Conservation (phyloP, 2,797 vertebrate species). For the Pristis pectinata region DNA sequence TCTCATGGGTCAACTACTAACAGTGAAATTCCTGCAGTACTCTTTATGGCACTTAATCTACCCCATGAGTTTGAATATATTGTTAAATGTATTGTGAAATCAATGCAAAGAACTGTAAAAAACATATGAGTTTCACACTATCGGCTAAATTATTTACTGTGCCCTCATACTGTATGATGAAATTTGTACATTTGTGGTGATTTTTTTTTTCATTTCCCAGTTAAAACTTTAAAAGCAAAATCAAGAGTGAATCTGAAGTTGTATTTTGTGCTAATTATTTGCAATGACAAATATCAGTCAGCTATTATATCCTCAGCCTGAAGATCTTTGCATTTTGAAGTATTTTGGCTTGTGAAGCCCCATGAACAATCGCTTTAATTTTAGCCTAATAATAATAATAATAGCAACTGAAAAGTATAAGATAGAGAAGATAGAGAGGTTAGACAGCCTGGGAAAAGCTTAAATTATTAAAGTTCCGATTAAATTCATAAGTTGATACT, state of each 20-base stretch:
- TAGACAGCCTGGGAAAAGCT: neutral
- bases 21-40: neutral
- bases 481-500: neutral
- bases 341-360: neutral
- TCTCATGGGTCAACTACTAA: neutral
- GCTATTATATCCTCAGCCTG: neutral
- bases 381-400: neutral
- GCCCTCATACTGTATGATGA: neutral
- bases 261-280: neutral
- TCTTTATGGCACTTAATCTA: neutral
- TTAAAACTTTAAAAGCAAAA: neutral
- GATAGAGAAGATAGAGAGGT: neutral
- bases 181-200: neutral
- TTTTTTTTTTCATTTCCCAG: neutral
- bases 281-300: neutral
- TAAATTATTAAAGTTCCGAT: neutral
- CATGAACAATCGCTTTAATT: neutral
- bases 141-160: neutral
- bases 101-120: slow-evolving; percentile 13
- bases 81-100: neutral
- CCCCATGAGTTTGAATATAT: neutral
- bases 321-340: neutral
- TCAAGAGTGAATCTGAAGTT: neutral
- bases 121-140: neutral
- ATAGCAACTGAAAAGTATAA: neutral